Base-by-base conservation (phyloP, 2,888 invertebrate species). In the Rotaria magnacalcarata region DNA sequence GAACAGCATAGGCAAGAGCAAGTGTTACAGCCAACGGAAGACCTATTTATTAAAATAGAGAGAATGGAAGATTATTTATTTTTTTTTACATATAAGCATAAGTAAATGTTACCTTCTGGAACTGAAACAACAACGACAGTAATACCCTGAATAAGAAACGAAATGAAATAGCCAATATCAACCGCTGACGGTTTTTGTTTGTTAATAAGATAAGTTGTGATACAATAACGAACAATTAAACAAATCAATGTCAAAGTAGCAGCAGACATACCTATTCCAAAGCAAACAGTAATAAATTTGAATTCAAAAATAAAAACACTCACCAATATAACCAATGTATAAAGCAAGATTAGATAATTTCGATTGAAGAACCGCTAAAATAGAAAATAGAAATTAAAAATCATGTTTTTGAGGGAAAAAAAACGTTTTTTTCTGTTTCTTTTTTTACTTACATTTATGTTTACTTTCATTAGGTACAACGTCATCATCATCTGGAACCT, bases 11-110 rank as follows among this genome's bases (percentile, higher is more conserved):
- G 89, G 99, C 99, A 89, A 99, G 93, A 14, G 98, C 97, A 87
- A 99, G 93, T 41, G 99, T 99, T 89, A 99, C 99, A 90, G 99
- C 99, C 88, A 99, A 93, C 88, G 99, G 99, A 90, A 99, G 93
- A 89, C 99, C 99, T 92, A 99, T 99, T 85, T 99, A 99, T 88
- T 8, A 24, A 56, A 50, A 50, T 3, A 50, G 50, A 50, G 14
- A 50, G 14, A 2, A 50, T 50, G 1, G 14, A 50, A 50, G 21
- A 56, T 56, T 56, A 4, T 56, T 24, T 7, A 0, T 0, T 27
- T 24, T 2, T 67, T 67, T 2, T 67, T 47, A 80, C 34, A 27
- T 67, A 3, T 67, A 34, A 27, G 3, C 3, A 80, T 47, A 0
- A 58, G 7, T 2, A 7, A 54, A 54, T 21, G 2, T 54, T 21